A percentile compares a stretch with the other conserved stretches of the same genome.
Evolutionary conservation across 2,113 vertebrate species (phyloP).

Genomic region (Hypomesus transpacificus): DNA sequence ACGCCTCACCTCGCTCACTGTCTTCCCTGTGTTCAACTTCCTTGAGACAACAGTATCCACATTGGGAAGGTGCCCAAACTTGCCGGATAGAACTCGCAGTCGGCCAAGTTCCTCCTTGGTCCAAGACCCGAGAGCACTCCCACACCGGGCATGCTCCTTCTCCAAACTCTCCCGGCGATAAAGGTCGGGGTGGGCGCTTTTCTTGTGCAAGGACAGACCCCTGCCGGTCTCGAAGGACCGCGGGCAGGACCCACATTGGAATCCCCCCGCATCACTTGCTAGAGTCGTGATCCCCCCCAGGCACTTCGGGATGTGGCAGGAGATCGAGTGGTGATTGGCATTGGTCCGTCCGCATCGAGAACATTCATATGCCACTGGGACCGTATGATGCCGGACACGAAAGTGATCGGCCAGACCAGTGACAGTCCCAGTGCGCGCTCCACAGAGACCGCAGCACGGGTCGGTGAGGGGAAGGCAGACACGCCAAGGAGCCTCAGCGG

Average conservation of each 20-base stretch:
- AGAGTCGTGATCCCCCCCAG: accelerated
- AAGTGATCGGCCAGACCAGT: not conserved
- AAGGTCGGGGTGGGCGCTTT: not conserved
- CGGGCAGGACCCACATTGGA: not conserved
- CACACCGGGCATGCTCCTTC: not conserved
- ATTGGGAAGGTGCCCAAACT: too few species aligned
- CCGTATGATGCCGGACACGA: not conserved
- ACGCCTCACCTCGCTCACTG: too few species aligned
- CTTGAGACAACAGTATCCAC: too few species aligned
- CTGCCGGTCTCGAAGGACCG: not conserved
- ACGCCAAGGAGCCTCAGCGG: too few species aligned
- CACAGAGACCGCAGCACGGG: not conserved
- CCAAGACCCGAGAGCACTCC: accelerated
- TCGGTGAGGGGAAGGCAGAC: not conserved
- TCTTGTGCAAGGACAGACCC: not conserved
- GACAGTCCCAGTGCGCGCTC: not conserved
- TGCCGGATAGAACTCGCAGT: too few species aligned
- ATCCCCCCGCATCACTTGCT: accelerated
- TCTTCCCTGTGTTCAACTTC: too few species aligned
- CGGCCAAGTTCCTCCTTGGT: not conserved
- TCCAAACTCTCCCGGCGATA: not conserved
- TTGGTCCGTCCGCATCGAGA: not conserved
- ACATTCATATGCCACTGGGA: not conserved
- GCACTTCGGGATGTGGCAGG: not conserved
- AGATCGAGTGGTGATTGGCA: not conserved